Evolutionary conservation across 2,797 vertebrate species (phyloP).

Genomic region (Danionella dracula): DNA sequence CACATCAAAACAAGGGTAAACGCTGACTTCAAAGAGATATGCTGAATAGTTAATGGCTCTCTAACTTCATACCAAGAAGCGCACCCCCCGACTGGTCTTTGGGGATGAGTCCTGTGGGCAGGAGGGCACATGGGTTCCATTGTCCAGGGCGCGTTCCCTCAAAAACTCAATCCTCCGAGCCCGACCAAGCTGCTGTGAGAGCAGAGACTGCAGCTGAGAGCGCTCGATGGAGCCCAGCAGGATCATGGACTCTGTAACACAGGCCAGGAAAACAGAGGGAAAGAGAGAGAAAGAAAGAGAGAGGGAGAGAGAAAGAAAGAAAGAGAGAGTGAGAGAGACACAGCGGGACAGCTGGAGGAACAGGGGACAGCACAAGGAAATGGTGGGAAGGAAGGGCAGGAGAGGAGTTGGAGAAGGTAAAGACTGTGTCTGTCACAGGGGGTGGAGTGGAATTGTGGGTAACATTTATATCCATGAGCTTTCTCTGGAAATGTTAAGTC

Average conservation of each 20-base stretch:
- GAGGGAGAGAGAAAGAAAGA: background rate
- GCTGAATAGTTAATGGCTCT: slow-evolving; percentile 52
- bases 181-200: slow-evolving; percentile 79
- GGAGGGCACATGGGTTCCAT: slow-evolving; percentile 60
- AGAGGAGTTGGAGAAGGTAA: slow-evolving; percentile 15
- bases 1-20: too few relatives aligned
- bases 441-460: slow-evolving; percentile 9
- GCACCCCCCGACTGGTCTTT: slow-evolving; percentile 69
- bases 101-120: slow-evolving; percentile 62
- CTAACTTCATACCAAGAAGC: slow-evolving; percentile 82
- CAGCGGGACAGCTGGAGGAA: slow-evolving; percentile 14
- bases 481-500: background rate
- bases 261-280: slow-evolving; percentile 4
- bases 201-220: slow-evolving; percentile 83
- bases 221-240: slow-evolving; percentile 95
- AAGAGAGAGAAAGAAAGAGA: slow-evolving; percentile 1
- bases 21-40: too few relatives aligned
- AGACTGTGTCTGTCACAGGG: background rate
- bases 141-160: slow-evolving; percentile 66
- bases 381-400: background rate
- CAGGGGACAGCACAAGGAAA: slow-evolving; percentile 9
- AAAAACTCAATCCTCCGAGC: slow-evolving; percentile 74
- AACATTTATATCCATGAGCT: slow-evolving; percentile 2
- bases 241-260: slow-evolving; percentile 89
- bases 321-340: slow-evolving; percentile 32